Evolutionary conservation across 2,113 vertebrate species (phyloP).

Genomic region (Pachyramphus minor): DNA sequence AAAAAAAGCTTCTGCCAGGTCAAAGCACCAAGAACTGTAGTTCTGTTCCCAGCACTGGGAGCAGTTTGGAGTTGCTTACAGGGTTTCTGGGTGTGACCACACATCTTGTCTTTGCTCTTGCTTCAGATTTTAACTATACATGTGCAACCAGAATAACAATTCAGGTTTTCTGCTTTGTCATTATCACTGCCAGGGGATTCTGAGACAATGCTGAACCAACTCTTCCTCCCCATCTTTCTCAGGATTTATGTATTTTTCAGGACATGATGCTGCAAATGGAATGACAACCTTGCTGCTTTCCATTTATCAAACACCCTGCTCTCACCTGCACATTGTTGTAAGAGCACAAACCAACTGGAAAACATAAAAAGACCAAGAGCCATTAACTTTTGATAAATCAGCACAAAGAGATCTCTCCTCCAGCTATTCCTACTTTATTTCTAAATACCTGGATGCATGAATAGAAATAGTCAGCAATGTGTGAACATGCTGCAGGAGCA

Average conservation of each 20-base stretch:
- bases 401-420: neutral
- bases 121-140: neutral
- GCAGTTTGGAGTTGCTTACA: neutral
- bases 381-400: neutral
- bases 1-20: neutral
- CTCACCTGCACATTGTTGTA: neutral
- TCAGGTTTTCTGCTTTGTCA: constrained; percentile 43
- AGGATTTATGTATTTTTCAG: neutral
- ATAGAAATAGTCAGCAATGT: neutral
- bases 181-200: neutral
- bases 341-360: neutral
- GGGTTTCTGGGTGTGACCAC: neutral
- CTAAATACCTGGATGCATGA: neutral
- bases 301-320: neutral
- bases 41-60: neutral
- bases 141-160: constrained; percentile 18
- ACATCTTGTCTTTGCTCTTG: neutral
- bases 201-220: neutral
- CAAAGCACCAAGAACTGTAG: neutral
- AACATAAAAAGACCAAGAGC: neutral
- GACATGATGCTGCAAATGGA: neutral
- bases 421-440: neutral
- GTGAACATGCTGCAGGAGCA: fast-evolving
- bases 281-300: neutral
- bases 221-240: neutral